A percentile compares a stretch with the other conserved stretches of the same genome.
Conservation (phyloP, 2,797 vertebrate species). For the Danionella dracula region DNA sequence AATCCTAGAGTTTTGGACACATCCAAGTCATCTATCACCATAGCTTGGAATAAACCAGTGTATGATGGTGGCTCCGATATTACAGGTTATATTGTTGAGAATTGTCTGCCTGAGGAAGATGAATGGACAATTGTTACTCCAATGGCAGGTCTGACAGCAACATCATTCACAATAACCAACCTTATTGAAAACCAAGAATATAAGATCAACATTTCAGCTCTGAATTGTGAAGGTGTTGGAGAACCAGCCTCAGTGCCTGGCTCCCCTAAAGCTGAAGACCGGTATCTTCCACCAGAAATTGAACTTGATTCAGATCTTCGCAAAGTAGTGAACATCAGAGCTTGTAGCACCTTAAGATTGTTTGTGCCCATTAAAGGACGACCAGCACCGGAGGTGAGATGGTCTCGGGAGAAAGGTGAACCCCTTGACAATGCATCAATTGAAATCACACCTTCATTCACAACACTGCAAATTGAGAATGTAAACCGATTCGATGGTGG, state of each 20-base stretch:
- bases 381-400: conserved; percentile 93
- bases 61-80: conserved; percentile 98
- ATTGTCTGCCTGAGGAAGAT: conserved; percentile 90
- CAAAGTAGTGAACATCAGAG: conserved; percentile 89
- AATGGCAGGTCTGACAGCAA: conserved; percentile 82
- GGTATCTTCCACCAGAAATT: conserved; percentile 89
- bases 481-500: conserved; percentile 95
- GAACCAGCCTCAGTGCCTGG: conserved; percentile 90
- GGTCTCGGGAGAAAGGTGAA: conserved; percentile 89
- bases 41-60: conserved; percentile 97
- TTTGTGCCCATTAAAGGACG: conserved; percentile 96
- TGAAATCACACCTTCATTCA: conserved; percentile 91
- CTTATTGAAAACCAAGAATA: conserved; percentile 96
- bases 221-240: conserved; percentile 92
- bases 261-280: conserved; percentile 90
- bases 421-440: conserved; percentile 87
- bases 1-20: conserved; percentile 94
- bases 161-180: conserved; percentile 88
- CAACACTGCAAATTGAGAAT: conserved; percentile 86
- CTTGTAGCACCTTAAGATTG: conserved; percentile 90
- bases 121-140: conserved; percentile 96
- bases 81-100: conserved; percentile 95
- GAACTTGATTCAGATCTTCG: conserved; percentile 94
- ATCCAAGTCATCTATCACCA: conserved; percentile 90
- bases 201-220: conserved; percentile 92